Conservation (phyloP, 2,888 invertebrate species). For the Amblyjoppa fuscipennis region DNA sequence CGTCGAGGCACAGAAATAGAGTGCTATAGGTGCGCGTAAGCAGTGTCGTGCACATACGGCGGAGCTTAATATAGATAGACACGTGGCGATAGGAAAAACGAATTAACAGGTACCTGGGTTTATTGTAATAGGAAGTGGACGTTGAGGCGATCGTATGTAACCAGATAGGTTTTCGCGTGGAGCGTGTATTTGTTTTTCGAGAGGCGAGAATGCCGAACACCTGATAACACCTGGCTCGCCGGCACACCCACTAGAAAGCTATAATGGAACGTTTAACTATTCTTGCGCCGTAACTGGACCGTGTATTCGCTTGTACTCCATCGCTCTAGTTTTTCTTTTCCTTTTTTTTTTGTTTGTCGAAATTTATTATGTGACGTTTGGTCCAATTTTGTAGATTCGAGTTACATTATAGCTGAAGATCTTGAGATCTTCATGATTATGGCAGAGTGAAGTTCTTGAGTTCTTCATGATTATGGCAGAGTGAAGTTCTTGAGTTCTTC, state of each 20-base stretch:
- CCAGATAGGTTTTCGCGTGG: not conserved
- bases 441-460: no score
- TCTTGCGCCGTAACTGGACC: constrained; percentile 46
- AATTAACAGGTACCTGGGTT: constrained; percentile 63
- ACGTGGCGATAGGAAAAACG: constrained; percentile 55
- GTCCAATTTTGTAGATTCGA: not conserved
- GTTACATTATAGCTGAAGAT: no score
- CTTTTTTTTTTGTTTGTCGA: not conserved
- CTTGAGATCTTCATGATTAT: no score
- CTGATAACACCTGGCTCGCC: constrained; percentile 66
- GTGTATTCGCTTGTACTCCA: constrained; percentile 40
- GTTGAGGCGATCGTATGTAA: constrained; percentile 5
- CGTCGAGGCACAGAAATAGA: constrained; percentile 35
- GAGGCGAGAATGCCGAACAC: constrained; percentile 67
- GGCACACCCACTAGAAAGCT: constrained; percentile 66
- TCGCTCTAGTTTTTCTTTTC: not conserved
- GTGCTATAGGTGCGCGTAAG: not conserved
- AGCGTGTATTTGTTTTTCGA: constrained; percentile 50
- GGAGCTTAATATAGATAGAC: constrained; percentile 25
- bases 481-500: no score
- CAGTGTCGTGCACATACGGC: not conserved
- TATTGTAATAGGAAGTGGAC: constrained; percentile 47
- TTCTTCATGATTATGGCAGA: no score
- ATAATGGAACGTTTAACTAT: constrained; percentile 45
- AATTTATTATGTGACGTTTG: not conserved